phyloP scores from a whole-genome alignment of 1,140 invertebrate genomes.

The Lepidotrigona ventralis region DNA sequence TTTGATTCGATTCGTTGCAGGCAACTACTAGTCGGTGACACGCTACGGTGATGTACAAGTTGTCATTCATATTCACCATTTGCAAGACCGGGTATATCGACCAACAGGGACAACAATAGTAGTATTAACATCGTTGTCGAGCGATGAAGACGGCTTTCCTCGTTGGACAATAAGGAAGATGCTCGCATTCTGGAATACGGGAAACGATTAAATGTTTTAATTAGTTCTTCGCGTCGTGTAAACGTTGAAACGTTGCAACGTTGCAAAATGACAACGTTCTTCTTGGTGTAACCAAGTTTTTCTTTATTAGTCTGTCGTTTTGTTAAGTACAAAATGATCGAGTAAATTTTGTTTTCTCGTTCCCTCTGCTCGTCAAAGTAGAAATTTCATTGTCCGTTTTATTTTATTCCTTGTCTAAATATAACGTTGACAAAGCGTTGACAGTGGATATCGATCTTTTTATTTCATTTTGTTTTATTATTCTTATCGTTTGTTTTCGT shows the following conservation, averaged over 20 bases:
- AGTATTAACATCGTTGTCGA: constrained; percentile 69
- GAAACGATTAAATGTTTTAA: neutral
- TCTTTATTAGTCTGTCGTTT: neutral
- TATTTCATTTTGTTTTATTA: neutral
- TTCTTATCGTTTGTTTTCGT: neutral
- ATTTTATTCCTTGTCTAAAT: too few relatives aligned
- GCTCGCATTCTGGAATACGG: constrained; percentile 75
- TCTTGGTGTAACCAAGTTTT: too few relatives aligned
- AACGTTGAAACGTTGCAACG: neutral
- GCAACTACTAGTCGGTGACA: too few relatives aligned
- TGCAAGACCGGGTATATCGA: constrained; percentile 65
- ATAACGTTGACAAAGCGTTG: neutral
- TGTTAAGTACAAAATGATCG: neutral
- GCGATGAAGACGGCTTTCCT: constrained; percentile 69
- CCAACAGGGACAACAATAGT: constrained; percentile 65
- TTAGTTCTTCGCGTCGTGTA: neutral
- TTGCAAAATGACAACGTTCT: too few relatives aligned
- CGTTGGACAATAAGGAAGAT: constrained; percentile 60
- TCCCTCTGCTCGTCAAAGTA: neutral
- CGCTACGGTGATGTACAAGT: neutral
- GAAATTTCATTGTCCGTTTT: neutral
- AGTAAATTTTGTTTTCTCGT: neutral
- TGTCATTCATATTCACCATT: constrained; percentile 73
- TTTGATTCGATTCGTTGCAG: neutral
- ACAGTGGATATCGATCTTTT: neutral